A percentile compares a stretch with the other conserved stretches of the same genome.
phyloP scores from a whole-genome alignment of 2,888 invertebrate genomes.

The Fragum sueziense region DNA sequence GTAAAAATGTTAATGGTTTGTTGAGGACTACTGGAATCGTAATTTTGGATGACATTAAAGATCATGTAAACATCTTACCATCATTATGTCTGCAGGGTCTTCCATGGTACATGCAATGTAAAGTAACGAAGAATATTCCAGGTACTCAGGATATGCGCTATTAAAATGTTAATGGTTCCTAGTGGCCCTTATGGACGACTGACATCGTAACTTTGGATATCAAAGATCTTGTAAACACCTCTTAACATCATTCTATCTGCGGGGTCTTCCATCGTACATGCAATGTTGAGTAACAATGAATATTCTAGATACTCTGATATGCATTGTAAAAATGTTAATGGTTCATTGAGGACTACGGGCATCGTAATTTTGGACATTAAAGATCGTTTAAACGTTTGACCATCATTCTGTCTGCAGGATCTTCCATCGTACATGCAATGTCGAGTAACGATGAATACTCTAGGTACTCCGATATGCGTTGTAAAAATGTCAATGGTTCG shows the following conservation, averaged over 20 bases:
- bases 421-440: constrained; percentile 89
- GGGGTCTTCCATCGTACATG: constrained; percentile 90
- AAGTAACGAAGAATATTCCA: constrained; percentile 93
- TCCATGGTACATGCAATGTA: constrained; percentile 90
- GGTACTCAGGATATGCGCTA: constrained; percentile 97
- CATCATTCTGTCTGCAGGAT: constrained; percentile 89
- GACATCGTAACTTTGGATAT: constrained; percentile 98
- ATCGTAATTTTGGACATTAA: constrained; percentile 98
- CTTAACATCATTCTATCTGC: constrained; percentile 86
- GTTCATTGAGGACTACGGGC: constrained; percentile 98
- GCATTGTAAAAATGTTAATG: constrained; percentile 95
- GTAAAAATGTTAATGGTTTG: constrained; percentile 96
- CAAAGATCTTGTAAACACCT: too few species aligned
- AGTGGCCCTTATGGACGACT: constrained; percentile 95
- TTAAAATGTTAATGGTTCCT: constrained; percentile 96
- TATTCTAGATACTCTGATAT: constrained; percentile 98
- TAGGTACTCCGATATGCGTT: constrained; percentile 96
- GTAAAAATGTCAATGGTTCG: constrained; percentile 96
- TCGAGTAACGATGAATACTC: constrained; percentile 92
- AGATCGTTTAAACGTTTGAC: too few species aligned
- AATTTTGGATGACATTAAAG: constrained; percentile 94
- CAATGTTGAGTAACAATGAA: constrained; percentile 89
- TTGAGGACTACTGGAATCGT: constrained; percentile 98
- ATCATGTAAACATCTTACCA: too few species aligned
- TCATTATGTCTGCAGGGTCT: constrained; percentile 92